Evolutionary conservation across 2,797 vertebrate genomes (phyloP).

Genomic region (Enteromius unitaeniatus): DNA sequence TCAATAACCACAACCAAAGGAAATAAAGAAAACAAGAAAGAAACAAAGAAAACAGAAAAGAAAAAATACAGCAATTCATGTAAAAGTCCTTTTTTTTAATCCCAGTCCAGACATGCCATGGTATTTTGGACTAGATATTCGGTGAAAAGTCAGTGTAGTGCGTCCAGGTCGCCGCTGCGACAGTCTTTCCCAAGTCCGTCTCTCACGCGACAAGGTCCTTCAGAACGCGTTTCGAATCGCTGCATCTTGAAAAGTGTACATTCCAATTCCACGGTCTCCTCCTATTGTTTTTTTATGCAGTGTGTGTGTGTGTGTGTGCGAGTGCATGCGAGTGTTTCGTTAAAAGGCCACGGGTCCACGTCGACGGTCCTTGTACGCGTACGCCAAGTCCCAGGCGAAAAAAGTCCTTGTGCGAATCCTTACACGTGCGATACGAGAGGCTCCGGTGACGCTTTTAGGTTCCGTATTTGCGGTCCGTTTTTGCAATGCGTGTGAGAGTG

Average conservation of each 20-base stretch:
- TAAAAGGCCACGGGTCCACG: conserved; percentile 55
- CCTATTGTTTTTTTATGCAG: conserved; percentile 65
- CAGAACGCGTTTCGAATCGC: conserved; percentile 32
- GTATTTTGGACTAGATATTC: conserved; percentile 53
- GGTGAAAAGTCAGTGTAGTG: conserved; percentile 54
- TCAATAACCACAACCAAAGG: conserved; percentile 71
- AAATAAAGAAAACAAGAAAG: conserved; percentile 55
- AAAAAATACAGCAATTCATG: conserved; percentile 53
- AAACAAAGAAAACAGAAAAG: conserved; percentile 65
- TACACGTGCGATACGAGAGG: conserved; percentile 39
- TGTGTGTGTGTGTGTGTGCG: conserved; percentile 47
- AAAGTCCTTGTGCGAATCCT: conserved; percentile 35
- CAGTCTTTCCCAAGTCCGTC: conserved; percentile 48
- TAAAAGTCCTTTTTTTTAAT: conserved; percentile 56
- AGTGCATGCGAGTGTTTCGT: conserved; percentile 44
- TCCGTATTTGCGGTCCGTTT: conserved; percentile 76
- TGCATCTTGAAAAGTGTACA: conserved; percentile 67
- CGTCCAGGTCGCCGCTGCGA: conserved; percentile 57
- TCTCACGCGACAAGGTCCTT: conserved; percentile 54
- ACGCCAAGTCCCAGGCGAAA: conserved; percentile 23
- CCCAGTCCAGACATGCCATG: conserved; percentile 67
- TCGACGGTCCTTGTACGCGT: conserved; percentile 39
- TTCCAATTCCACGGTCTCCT: conserved; percentile 74
- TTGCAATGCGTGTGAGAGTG: conserved; percentile 79
- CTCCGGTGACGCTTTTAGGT: conserved; percentile 59